phyloP scores from a whole-genome alignment of 2,113 vertebrate genomes.

The Leiothrix lutea region DNA sequence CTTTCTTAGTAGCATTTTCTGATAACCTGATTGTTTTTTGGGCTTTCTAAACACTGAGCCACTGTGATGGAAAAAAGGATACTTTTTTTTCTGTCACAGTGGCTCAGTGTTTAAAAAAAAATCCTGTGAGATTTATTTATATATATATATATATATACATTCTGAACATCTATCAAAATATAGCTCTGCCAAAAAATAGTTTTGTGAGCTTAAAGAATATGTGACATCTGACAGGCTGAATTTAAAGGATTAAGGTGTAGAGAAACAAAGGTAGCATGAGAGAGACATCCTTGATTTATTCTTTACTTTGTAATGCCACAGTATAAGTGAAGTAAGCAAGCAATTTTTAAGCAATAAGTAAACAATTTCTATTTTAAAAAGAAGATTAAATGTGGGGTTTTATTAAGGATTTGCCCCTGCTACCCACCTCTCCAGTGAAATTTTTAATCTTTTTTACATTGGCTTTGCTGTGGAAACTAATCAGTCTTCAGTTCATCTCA shows the following conservation, averaged over 20 bases:
- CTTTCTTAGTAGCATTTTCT: not conserved
- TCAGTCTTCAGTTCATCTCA: not conserved
- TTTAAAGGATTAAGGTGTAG: not conserved
- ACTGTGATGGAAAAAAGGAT: not conserved
- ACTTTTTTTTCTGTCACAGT: not conserved
- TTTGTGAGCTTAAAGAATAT: not conserved
- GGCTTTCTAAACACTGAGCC: not conserved
- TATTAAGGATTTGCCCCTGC: not conserved
- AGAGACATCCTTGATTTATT: not conserved
- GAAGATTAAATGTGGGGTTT: not conserved
- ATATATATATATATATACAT: not conserved
- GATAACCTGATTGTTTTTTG: not conserved
- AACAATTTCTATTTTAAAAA: not conserved
- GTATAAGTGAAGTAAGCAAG: not conserved
- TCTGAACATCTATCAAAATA: not conserved
- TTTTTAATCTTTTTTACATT: constrained; percentile 1
- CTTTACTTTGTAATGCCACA: not conserved
- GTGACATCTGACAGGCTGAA: not conserved
- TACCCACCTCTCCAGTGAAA: not conserved
- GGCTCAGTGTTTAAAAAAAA: not conserved
- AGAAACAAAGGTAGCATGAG: not conserved
- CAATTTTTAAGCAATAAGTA: not conserved
- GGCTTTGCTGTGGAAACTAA: not conserved
- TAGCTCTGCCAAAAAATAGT: not conserved
- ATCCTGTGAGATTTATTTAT: too few species aligned